Evolutionary conservation across 2,797 vertebrate species (phyloP), one percentile per base, ranked within the genome.

Genomic region (Tapera naevia): DNA sequence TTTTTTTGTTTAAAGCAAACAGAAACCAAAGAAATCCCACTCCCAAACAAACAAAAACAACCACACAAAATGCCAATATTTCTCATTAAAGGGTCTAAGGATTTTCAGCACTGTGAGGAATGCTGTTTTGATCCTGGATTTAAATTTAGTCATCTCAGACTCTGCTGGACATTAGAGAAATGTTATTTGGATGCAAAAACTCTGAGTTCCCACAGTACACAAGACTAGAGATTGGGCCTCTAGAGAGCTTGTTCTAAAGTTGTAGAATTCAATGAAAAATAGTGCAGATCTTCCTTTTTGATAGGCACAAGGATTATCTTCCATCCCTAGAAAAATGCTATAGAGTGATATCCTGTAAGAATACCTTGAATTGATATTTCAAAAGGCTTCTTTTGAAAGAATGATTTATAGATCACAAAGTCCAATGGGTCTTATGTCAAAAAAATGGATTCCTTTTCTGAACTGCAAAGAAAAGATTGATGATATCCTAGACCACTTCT

Each of bases 401-500:
- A 98, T 98, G 97, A 98, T 98, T 97, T 97, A 97, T 98, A 97
- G 82, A 96, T 95, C 96, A 97, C 95, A 97, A 97, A 97, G 84
- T 96, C 94, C 97, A 97, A 96, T 81, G 95, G 94, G 96, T 95
- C 94, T 98, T 97, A 96, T 96, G 95, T 96, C 94, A 97, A 97
- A 97, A 97, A 98, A 97, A 98, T 93, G 14, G 95, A 97, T 97
- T 97, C 92, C 69, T 97, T 97, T 97, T 84, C 93, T 94, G 95
- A 97, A 96, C 73, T 73, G 86, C 97, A 96, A 93, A 94, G 96
- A 97, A 96, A 96, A 98, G 96, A 98, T 66, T 95, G 95, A 98
- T 98, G 94, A 96, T 72, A 95, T 96, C 89, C 81, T 91, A 66
- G 80, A 96, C 86, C 79, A 91, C 86, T 95, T 94, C 91, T 96